Percentiles rank a stretch among this genome's conserved stretches.
phyloP scores from a whole-genome alignment of 2,888 invertebrate species.

The Ctena decussata region DNA sequence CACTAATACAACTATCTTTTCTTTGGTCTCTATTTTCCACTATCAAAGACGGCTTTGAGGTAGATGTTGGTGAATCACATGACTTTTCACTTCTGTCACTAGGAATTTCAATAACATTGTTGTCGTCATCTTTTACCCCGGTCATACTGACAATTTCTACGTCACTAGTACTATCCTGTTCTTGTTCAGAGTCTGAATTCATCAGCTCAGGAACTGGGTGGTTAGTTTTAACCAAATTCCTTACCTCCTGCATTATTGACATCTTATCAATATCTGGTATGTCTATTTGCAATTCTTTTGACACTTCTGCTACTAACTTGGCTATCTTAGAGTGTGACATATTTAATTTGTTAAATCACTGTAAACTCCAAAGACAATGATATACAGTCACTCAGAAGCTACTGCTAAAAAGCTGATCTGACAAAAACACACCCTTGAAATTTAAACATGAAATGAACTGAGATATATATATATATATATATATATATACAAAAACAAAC shows the following conservation, averaged over 20 bases:
- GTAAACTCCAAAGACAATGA: too few species aligned
- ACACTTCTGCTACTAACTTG: not conserved
- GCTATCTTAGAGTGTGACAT: slow-evolving; percentile 5
- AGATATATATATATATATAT: too few species aligned
- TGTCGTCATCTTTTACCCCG: not conserved
- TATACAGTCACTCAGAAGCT: too few species aligned
- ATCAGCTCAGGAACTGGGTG: not conserved
- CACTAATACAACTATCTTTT: too few species aligned
- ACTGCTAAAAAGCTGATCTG: too few species aligned
- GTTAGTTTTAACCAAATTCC: not conserved
- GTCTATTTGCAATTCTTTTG: not conserved
- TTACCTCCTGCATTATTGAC: not conserved
- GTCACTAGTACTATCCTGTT: not conserved
- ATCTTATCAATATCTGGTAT: not conserved
- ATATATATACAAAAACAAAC: too few species aligned
- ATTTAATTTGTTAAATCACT: too few species aligned
- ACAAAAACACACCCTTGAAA: too few species aligned
- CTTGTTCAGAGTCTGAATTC: not conserved
- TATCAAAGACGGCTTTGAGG: not conserved
- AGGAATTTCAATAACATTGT: not conserved
- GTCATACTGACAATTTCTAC: not conserved
- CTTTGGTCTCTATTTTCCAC: not conserved
- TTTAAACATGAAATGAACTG: too few species aligned
- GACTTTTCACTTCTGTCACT: not conserved
- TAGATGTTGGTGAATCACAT: not conserved